phyloP scores from a whole-genome alignment of 2,888 invertebrate species.

The Brenthis daphne region DNA sequence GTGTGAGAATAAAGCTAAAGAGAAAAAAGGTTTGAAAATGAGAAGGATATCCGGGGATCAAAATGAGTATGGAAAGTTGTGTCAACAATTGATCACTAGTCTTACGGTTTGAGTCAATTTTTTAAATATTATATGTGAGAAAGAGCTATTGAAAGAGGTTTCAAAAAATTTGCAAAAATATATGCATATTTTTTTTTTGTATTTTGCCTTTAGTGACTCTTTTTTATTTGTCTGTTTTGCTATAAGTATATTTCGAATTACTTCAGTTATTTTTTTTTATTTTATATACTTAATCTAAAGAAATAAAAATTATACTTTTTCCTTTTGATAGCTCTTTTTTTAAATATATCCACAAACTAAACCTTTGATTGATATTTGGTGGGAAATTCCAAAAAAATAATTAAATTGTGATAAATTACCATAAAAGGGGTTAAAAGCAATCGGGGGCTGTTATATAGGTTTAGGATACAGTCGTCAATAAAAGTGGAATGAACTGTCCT shows the following conservation, averaged over 20 bases:
- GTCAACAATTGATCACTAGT: conserved; percentile 93
- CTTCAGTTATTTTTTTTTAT: no score
- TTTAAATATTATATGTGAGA: not conserved
- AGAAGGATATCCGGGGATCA: conserved; percentile 94
- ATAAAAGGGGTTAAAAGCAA: conserved; percentile 16
- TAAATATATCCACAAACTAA: not conserved
- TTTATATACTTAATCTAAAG: no score
- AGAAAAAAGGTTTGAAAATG: conserved; percentile 92
- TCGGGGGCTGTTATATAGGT: conserved; percentile 20
- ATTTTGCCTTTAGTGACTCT: no score
- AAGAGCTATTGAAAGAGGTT: conserved; percentile 1
- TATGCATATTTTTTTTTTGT: no score
- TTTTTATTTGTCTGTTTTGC: no score
- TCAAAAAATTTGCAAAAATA: not conserved
- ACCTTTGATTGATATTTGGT: conserved; percentile 1
- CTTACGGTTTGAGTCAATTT: conserved; percentile 82
- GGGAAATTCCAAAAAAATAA: conserved; percentile 8
- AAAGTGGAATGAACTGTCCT: not conserved
- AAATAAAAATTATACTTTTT: no score
- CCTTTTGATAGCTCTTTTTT: conserved; percentile 2
- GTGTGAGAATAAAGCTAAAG: conserved; percentile 86
- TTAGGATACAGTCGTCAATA: not conserved
- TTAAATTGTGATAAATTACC: conserved; percentile 15
- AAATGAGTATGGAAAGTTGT: conserved; percentile 92
- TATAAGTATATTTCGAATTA: no score